A percentile compares a stretch with the other conserved stretches of the same genome.
These are phyloP conservation scores for Ambastaia sidthimunki DNA, from an alignment of 2,797 vertebrate genomes.

Conservation along the genomic window DNA sequence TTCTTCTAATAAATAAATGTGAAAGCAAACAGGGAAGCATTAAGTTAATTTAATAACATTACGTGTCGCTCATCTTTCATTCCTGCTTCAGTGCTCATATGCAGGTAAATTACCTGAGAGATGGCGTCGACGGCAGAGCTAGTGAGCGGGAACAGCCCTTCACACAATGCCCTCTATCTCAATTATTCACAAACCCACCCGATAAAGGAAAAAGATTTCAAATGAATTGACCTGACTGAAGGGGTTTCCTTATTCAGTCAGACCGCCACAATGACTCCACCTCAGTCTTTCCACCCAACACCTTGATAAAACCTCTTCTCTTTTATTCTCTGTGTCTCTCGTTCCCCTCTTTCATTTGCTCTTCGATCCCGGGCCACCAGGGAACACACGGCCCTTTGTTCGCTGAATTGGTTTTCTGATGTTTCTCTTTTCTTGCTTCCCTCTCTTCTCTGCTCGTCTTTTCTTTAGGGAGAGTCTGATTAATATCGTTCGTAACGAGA, in stretches of 20 bases:
- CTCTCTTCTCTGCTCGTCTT: slow-evolving; percentile 60
- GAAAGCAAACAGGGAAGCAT: no score
- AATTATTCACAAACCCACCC: slow-evolving; percentile 30
- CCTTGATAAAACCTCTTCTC: slow-evolving; percentile 69
- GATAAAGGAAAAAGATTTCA: slow-evolving; percentile 33
- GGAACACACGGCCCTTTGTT: slow-evolving; percentile 75
- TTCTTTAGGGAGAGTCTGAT: slow-evolving; percentile 68
- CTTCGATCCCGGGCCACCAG: slow-evolving; percentile 67
- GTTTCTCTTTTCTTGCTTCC: slow-evolving; percentile 68
- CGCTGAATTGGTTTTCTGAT: slow-evolving; percentile 76
- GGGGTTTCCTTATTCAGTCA: slow-evolving; percentile 31
- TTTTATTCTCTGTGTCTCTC: slow-evolving; percentile 61
- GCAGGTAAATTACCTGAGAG: slow-evolving; percentile 10
- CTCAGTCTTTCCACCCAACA: slow-evolving; percentile 66
- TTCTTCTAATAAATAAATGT: no score
- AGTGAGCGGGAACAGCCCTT: slow-evolving; percentile 68
- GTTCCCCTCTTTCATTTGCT: slow-evolving; percentile 60
- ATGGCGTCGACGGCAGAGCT: slow-evolving; percentile 22
- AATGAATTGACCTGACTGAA: slow-evolving; percentile 42
- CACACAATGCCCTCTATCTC: slow-evolving; percentile 64
- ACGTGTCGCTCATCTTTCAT: not conserved
- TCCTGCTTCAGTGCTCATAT: not conserved
- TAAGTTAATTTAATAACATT: no score
- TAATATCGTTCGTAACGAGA: slow-evolving; percentile 72
- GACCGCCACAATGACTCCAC: slow-evolving; percentile 32